These are phyloP conservation scores for Daktulosphaira vitifoliae DNA, from an alignment of 1,140 invertebrate genomes.

Conservation along the genomic window DNA sequence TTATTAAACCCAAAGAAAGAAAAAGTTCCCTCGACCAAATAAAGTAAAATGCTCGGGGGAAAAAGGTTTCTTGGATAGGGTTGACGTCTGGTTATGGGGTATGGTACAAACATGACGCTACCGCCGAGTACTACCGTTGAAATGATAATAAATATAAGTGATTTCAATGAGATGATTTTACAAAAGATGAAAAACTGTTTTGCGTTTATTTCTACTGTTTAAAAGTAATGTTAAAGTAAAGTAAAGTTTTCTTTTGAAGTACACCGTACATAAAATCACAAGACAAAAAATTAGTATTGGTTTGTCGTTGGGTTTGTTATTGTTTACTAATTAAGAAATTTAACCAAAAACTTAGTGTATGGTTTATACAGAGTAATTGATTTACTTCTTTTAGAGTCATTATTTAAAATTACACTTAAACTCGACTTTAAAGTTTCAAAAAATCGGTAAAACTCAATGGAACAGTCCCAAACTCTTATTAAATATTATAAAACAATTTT, in stretches of 20 bases:
- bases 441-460: too few species aligned
- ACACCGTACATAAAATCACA: slow-evolving; percentile 4
- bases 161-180: slow-evolving; percentile 30
- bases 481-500: too few species aligned
- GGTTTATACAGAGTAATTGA: too few species aligned
- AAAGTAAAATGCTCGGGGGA: slow-evolving; percentile 30
- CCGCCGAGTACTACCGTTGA: not conserved
- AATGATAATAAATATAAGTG: slow-evolving; percentile 34
- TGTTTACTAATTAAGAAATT: too few species aligned
- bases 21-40: slow-evolving; percentile 30
- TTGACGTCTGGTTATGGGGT: slow-evolving; percentile 26
- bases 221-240: not conserved
- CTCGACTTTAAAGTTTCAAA: too few species aligned
- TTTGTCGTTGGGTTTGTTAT: slow-evolving; percentile 8
- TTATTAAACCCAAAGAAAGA: slow-evolving; percentile 22
- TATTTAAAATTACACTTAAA: too few species aligned
- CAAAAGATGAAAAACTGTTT: slow-evolving; percentile 33
- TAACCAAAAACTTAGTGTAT: too few species aligned
- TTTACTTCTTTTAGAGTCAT: too few species aligned
- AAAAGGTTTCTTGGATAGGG: slow-evolving; percentile 28
- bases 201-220: not conserved
- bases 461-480: too few species aligned
- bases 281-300: slow-evolving; percentile 23
- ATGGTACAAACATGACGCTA: slow-evolving; percentile 15
- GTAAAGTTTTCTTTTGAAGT: slow-evolving; percentile 9